Percentiles rank a stretch among this genome's conserved stretches.
Conservation (phyloP, 1,140 invertebrate genomes). For the Drosophila persimilis region DNA sequence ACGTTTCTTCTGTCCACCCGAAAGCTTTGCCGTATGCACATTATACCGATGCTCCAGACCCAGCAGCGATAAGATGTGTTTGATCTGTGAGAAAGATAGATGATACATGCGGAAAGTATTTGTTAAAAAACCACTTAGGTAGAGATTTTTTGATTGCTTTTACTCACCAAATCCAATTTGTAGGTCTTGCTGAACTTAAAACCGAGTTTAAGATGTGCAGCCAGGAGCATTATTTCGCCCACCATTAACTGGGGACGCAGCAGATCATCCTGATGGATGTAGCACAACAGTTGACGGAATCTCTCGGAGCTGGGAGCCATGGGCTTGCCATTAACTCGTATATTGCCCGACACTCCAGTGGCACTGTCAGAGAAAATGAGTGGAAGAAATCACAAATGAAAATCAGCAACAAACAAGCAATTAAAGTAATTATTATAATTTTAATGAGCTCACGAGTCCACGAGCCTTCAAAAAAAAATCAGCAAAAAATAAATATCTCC, state of each 20-base stretch:
- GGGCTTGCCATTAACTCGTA: conserved; percentile 90
- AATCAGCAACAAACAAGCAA: conserved; percentile 27
- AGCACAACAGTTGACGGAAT: conserved; percentile 92
- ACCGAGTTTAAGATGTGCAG: conserved; percentile 93
- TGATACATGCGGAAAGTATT: background rate
- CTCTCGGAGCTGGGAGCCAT: conserved; percentile 87
- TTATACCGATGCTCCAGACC: conserved; percentile 87
- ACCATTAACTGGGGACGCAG: conserved; percentile 91
- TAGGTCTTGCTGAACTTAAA: conserved; percentile 84
- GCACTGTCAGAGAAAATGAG: conserved; percentile 80
- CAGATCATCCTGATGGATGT: conserved; percentile 96
- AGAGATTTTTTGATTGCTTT: too few species aligned
- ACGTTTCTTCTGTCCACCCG: conserved; percentile 94
- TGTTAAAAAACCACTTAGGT: background rate
- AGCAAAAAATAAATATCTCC: conserved; percentile 2
- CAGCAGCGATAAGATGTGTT: conserved; percentile 89
- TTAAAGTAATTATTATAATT: conserved; percentile 49
- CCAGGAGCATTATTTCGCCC: conserved; percentile 92
- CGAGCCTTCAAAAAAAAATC: background rate
- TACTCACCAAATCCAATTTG: conserved; percentile 69
- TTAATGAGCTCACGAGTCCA: conserved; percentile 7
- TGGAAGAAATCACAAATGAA: conserved; percentile 25
- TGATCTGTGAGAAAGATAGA: conserved; percentile 73
- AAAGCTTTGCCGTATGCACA: conserved; percentile 89
- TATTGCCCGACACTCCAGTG: conserved; percentile 87